Evolutionary conservation across 2,113 vertebrate genomes (phyloP), one percentile per base, ranked within the genome.

Genomic region (Chelonoidis abingdonii): DNA sequence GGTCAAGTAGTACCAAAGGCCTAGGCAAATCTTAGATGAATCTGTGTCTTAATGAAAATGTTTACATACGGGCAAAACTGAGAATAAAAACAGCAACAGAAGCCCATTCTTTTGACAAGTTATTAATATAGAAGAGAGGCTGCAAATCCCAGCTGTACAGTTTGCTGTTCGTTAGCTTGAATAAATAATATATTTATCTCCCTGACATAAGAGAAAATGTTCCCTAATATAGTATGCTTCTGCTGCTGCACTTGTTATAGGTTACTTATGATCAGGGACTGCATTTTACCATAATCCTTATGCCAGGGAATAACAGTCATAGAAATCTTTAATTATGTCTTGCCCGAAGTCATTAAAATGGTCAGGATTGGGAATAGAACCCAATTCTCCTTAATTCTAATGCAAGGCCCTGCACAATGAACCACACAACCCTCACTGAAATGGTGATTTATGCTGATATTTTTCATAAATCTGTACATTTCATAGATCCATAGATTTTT

Each of bases 41-140:
- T 0, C 22, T 35, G 1, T 44, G 4, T 41, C 24, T 31, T 80
- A 52, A 56, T 6, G 6, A 84, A 59, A 79, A 25, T 0, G 0
- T 38, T 29, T 21, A 56, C 19, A 38, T 10, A 72, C 38, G 35
- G 17, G 65, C 4, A 72, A 76, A 93, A 94, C 16, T 2, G 16
- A 47, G 10, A 35, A 81, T 44, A 47, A 56, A 89, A 22, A 29
- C 24, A 85, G 27, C 2, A 14, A 65, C 84, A 44, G 88, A 84
- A 88, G 4, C 8, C 52, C 27, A 83, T 3, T 16, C 9, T 44
- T 83, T 11, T 62, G 25, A 62, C 16, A 35, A n/a, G 16, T 4
- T 53, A 1, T 24, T 80, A 90, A 41, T 56, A n/a, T 17, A 69
- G 62, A 69, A 69, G 62, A 69, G 35, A 69, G 62, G 31, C 62